A percentile compares a stretch with the other conserved stretches of the same genome.
Conservation (phyloP, 2,888 invertebrate genomes). For the Callyntrura sp. region DNA sequence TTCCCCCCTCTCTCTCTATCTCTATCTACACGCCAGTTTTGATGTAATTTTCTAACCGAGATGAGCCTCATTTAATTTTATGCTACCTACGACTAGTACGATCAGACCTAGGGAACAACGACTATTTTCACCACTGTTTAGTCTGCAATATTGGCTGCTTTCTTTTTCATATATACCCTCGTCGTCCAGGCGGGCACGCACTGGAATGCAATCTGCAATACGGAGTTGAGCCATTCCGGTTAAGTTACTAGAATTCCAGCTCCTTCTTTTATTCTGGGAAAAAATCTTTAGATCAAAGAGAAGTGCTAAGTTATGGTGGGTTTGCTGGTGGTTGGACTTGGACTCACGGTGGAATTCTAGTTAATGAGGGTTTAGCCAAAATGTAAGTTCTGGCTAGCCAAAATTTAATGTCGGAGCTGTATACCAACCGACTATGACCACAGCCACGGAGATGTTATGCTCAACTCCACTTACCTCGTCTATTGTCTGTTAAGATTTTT, state of each 20-base stretch:
- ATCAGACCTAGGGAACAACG: conserved; percentile 18
- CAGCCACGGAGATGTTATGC: no score
- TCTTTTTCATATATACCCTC: not conserved
- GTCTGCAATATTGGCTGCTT: not conserved
- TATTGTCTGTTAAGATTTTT: conserved; percentile 2
- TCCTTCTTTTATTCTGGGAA: conserved; percentile 15
- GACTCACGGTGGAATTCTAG: conserved; percentile 20
- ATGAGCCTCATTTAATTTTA: conserved; percentile 77
- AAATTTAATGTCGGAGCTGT: not conserved
- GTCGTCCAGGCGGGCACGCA: conserved; percentile 15
- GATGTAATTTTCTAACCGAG: conserved; percentile 69
- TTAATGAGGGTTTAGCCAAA: conserved; percentile 53
- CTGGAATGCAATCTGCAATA: conserved; percentile 1
- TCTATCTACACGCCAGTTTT: conserved; percentile 37
- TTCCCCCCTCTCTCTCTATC: conserved; percentile 40
- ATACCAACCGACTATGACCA: not conserved
- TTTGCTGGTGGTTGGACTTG: conserved; percentile 4
- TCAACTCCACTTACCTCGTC: not conserved
- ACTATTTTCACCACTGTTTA: not conserved
- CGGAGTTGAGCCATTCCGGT: conserved; percentile 2
- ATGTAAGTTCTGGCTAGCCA: not conserved
- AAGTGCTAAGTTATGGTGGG: not conserved
- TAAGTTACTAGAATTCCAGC: conserved; percentile 40
- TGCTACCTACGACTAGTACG: conserved; percentile 25
- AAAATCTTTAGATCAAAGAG: not conserved